Conservation (phyloP, 1,140 invertebrate genomes). For the Stenopsyche tienmushanensis region DNA sequence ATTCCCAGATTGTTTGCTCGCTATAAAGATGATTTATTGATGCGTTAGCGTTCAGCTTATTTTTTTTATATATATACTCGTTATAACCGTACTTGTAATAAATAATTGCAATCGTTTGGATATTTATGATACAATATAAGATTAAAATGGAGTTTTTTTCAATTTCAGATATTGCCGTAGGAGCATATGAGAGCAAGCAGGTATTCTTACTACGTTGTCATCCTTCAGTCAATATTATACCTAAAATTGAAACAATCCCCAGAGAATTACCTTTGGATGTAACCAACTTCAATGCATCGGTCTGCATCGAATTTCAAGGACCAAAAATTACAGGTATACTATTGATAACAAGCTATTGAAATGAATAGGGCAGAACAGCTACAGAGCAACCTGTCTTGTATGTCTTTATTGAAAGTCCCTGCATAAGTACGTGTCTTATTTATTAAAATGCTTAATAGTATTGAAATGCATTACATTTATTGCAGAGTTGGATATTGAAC, state of each 20-base stretch:
- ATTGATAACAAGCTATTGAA: neutral
- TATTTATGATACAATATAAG: no score
- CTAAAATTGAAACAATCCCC: constrained; percentile 50
- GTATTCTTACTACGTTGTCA: constrained; percentile 58
- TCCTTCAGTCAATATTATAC: constrained; percentile 56
- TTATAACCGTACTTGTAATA: no score
- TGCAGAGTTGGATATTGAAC: neutral
- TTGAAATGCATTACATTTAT: neutral
- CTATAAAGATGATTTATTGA: no score
- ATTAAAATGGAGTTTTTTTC: no score
- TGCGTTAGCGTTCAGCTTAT: no score
- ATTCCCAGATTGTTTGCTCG: neutral
- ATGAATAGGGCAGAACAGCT: no score
- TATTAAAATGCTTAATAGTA: neutral
- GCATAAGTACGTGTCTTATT: neutral
- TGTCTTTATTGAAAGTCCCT: no score
- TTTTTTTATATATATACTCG: no score
- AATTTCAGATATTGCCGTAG: constrained; percentile 59
- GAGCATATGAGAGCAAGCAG: constrained; percentile 58
- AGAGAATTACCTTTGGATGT: constrained; percentile 54
- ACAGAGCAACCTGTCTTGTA: no score
- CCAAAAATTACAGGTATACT: neutral
- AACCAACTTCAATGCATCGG: constrained; percentile 19
- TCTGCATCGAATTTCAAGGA: constrained; percentile 4
- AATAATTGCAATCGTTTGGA: no score